Percentiles rank a stretch among this genome's conserved stretches.
phyloP scores from a whole-genome alignment of 1,140 invertebrate genomes.

The Leptinotarsa defecta region DNA sequence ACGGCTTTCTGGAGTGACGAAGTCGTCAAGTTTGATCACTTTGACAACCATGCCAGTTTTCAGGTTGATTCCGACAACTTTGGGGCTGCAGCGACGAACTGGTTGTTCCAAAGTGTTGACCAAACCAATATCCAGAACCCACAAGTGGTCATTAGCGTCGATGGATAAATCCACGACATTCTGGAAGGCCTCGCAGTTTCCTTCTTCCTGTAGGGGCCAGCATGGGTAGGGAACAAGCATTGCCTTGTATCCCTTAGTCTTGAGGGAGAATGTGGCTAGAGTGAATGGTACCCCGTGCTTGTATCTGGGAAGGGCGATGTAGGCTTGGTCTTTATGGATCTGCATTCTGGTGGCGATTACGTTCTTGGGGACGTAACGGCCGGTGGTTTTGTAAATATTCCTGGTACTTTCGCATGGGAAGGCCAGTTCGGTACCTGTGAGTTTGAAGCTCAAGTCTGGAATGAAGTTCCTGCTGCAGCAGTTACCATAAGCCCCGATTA shows the following conservation, averaged over 20 bases:
- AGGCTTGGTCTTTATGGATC: conserved; percentile 62
- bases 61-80: conserved; percentile 67
- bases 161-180: conserved; percentile 65
- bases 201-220: conserved; percentile 67
- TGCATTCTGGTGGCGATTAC: conserved; percentile 66
- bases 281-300: conserved; percentile 64
- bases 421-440: conserved; percentile 58
- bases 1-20: conserved; percentile 61
- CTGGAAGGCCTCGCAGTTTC: conserved; percentile 65
- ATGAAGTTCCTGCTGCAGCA: conserved; percentile 43
- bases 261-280: conserved; percentile 62
- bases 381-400: conserved; percentile 62
- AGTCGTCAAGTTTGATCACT: conserved; percentile 62
- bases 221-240: conserved; percentile 64
- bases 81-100: conserved; percentile 66
- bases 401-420: conserved; percentile 65
- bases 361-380: conserved; percentile 62
- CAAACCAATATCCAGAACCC: conserved; percentile 70
- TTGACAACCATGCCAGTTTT: conserved; percentile 65
- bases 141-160: conserved; percentile 66
- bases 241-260: conserved; percentile 56
- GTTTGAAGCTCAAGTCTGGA: conserved; percentile 49
- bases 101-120: conserved; percentile 68
- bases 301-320: conserved; percentile 64
- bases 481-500: conserved; percentile 10